Percentiles rank a stretch among this genome's conserved stretches.
Evolutionary conservation across 2,113 vertebrate species (phyloP).

Genomic region (Genyomyrus donnyi): DNA sequence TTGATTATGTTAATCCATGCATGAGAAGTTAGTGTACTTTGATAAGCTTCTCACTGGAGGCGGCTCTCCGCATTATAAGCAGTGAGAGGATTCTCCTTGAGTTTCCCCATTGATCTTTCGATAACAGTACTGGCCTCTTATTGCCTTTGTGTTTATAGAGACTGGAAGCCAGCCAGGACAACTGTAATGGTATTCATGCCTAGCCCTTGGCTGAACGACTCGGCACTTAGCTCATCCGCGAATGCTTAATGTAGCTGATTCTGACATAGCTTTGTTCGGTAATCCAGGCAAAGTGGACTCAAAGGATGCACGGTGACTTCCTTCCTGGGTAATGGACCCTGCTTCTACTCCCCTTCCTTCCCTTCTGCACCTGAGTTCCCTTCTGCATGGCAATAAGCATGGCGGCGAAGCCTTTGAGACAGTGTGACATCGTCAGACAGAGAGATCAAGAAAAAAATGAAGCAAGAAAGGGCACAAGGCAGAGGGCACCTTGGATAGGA

Average conservation of each 20-base stretch:
- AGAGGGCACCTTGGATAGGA: background rate
- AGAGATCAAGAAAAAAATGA: background rate
- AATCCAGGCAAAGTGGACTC: background rate
- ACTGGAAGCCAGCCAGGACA: background rate
- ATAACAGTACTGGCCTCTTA: slow-evolving; percentile 2
- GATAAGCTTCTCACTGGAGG: slow-evolving; percentile 1
- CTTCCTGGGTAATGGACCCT: background rate
- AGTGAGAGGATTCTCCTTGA: slow-evolving; percentile 5
- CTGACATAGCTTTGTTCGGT: background rate
- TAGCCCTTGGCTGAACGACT: background rate
- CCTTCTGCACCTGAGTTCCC: background rate
- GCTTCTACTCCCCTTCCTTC: background rate
- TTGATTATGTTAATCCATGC: slow-evolving; percentile 16
- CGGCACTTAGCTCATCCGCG: background rate
- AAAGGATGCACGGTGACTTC: background rate
- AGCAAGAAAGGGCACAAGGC: background rate
- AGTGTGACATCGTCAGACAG: background rate
- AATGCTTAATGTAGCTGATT: background rate
- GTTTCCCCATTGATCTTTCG: background rate
- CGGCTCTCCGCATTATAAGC: background rate
- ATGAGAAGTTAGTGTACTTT: slow-evolving; percentile 3
- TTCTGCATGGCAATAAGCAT: background rate
- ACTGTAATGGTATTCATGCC: background rate
- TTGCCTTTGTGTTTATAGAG: background rate
- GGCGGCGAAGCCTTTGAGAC: background rate